Conservation (phyloP, 2,797 vertebrate species). For the Clangula hyemalis region DNA sequence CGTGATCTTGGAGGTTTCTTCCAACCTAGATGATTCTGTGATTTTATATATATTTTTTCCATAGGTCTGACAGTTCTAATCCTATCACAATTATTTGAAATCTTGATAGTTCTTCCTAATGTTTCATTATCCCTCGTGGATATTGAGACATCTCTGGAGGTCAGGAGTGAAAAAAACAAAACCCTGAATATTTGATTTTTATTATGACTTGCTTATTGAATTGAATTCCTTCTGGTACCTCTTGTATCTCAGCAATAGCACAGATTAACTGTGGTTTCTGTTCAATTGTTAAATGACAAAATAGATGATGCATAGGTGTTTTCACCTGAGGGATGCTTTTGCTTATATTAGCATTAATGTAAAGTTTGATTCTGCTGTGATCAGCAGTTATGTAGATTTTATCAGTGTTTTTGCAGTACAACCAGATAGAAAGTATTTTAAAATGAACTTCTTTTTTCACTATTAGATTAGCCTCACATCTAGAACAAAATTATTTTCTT, state of each 20-base stretch:
- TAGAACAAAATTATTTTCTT: background rate
- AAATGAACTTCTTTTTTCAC: background rate
- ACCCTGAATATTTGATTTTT: background rate
- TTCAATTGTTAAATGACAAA: background rate
- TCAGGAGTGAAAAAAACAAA: background rate
- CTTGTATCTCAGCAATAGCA: background rate
- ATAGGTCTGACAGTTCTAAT: background rate
- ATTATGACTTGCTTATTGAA: background rate
- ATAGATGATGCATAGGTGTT: background rate
- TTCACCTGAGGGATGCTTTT: background rate
- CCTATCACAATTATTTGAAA: background rate
- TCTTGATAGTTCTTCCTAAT: background rate
- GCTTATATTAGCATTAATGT: background rate
- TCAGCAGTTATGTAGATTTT: background rate
- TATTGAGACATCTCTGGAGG: background rate
- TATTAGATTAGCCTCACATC: background rate
- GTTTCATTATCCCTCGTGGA: background rate
- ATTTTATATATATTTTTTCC: background rate
- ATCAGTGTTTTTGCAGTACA: background rate
- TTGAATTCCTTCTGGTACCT: background rate
- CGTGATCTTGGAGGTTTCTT: no score
- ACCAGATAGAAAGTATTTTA: background rate
- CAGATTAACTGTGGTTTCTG: background rate
- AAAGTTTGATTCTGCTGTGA: background rate
- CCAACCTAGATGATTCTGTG: no score